phyloP scores from a whole-genome alignment of 2,888 invertebrate genomes.

The Oligia fasciuncula region DNA sequence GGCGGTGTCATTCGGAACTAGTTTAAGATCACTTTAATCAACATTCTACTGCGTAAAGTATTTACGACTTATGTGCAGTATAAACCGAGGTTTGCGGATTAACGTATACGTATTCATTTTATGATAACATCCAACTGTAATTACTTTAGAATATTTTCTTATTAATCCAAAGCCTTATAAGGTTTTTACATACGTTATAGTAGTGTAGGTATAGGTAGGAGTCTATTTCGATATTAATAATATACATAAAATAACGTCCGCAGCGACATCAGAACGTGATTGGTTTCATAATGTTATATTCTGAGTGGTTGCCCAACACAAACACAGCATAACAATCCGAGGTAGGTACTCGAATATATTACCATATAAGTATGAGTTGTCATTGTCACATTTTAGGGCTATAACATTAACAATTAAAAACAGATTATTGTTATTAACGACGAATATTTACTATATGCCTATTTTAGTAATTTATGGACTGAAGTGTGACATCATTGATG shows the following conservation, averaged over 20 bases:
- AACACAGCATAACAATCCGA: conserved; percentile 50
- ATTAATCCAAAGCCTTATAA: conserved; percentile 34
- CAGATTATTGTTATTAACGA: conserved; percentile 50
- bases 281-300: conserved; percentile 60
- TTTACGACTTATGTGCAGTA: conserved; percentile 68
- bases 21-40: conserved; percentile 65
- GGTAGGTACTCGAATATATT: conserved; percentile 53
- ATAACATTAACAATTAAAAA: conserved; percentile 43
- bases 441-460: conserved; percentile 35
- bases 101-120: conserved; percentile 63
- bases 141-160: conserved; percentile 59
- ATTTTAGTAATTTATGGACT: conserved; percentile 31
- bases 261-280: conserved; percentile 59
- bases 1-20: conserved; percentile 57
- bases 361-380: conserved; percentile 52
- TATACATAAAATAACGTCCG: conserved; percentile 39
- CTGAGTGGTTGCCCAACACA: conserved; percentile 55
- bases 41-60: conserved; percentile 68
- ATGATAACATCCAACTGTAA: conserved; percentile 64
- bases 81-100: conserved; percentile 69
- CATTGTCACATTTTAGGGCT: conserved; percentile 53
- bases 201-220: neutral
- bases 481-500: conserved; percentile 32
- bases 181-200: conserved; percentile 26
- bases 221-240: conserved; percentile 50